phyloP scores from a whole-genome alignment of 2,888 invertebrate genomes.

The Habroteleia sp. region DNA sequence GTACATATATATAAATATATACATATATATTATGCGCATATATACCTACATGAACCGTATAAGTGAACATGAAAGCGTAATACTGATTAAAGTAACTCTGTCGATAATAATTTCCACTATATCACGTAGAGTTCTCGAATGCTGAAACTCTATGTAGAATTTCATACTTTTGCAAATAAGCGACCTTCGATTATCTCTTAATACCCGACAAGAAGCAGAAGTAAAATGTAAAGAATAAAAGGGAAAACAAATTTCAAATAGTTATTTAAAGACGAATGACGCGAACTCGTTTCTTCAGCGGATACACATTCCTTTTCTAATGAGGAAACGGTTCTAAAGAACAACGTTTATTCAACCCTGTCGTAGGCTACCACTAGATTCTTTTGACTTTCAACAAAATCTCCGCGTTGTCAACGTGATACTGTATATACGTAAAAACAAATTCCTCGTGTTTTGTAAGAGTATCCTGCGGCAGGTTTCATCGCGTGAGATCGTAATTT shows the following conservation, averaged over 20 bases:
- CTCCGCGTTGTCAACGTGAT: conserved; percentile 17
- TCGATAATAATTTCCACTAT: conserved; percentile 77
- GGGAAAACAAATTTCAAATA: conserved; percentile 62
- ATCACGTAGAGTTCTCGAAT: conserved; percentile 73
- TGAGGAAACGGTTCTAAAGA: conserved; percentile 13
- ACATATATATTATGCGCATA: conserved; percentile 61
- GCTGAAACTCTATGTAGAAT: conserved; percentile 76
- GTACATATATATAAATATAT: conserved; percentile 60
- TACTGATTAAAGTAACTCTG: conserved; percentile 66
- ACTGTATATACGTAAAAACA: conserved; percentile 39
- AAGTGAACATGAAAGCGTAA: conserved; percentile 68
- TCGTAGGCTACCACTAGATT: conserved; percentile 55
- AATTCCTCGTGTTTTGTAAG: conserved; percentile 4
- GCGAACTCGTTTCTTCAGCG: conserved; percentile 50
- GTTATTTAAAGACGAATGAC: conserved; percentile 42
- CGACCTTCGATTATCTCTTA: conserved; percentile 74
- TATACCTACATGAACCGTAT: conserved; percentile 62
- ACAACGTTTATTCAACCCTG: conserved; percentile 46
- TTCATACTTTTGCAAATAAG: conserved; percentile 81
- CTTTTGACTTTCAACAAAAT: conserved; percentile 7
- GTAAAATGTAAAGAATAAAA: conserved; percentile 7
- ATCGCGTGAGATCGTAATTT: conserved; percentile 1
- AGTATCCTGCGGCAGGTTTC: conserved; percentile 32
- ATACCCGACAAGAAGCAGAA: conserved; percentile 57
- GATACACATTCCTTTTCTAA: conserved; percentile 27